Conservation (phyloP, 2,113 vertebrate genomes). For the Cacatua alba region DNA sequence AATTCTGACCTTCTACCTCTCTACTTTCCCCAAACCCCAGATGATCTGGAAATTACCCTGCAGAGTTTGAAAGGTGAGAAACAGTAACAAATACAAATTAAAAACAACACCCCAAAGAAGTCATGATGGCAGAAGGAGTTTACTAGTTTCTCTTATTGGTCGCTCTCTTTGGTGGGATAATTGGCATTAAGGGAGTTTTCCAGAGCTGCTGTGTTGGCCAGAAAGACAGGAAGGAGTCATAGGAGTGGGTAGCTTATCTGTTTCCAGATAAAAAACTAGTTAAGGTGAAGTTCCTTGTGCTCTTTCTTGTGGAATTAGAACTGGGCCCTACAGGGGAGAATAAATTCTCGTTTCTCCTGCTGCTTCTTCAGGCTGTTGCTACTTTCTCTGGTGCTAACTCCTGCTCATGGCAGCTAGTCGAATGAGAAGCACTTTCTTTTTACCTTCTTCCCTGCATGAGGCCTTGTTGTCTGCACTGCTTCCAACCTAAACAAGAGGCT, state of each 20-base stretch:
- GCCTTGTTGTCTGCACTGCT: constrained; percentile 22
- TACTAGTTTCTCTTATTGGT: neutral
- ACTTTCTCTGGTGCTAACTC: constrained; percentile 42
- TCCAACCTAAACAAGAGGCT: neutral
- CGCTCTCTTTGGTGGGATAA: neutral
- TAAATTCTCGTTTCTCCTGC: constrained; percentile 13
- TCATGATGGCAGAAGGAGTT: neutral
- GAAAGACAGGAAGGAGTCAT: neutral
- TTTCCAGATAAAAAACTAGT: neutral
- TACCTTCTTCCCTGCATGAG: constrained; percentile 26
- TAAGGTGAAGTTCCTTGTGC: constrained; percentile 6
- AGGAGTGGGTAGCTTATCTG: neutral
- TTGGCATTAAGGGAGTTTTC: neutral
- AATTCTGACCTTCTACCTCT: neutral
- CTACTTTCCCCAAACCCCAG: neutral
- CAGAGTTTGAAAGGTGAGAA: neutral
- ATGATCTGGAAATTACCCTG: neutral
- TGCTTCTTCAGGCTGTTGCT: constrained; percentile 21
- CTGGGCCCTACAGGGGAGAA: neutral
- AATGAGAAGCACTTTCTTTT: constrained; percentile 31
- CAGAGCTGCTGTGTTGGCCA: neutral
- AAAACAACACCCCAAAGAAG: neutral
- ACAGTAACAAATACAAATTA: neutral
- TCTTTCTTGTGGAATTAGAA: neutral
- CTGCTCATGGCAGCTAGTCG: constrained; percentile 20